Evolutionary conservation across 2,888 invertebrate species (phyloP).

Genomic region (Apodemia zela): DNA sequence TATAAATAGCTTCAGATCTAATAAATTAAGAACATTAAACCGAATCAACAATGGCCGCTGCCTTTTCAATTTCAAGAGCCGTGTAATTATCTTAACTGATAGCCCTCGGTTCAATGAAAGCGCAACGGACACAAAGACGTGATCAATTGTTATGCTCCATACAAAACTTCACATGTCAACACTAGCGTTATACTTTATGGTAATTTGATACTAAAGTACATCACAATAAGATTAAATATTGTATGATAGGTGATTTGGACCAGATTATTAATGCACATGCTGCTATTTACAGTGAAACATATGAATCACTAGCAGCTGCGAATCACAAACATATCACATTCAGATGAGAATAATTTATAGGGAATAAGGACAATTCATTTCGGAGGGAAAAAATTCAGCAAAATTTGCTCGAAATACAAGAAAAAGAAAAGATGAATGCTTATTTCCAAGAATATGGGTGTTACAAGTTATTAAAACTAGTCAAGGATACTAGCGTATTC

Average conservation of each 20-base stretch:
- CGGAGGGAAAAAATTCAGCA: not conserved
- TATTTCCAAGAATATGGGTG: no score
- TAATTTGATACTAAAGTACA: not conserved
- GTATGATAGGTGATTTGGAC: not conserved
- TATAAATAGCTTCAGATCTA: not conserved
- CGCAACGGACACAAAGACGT: slow-evolving; percentile 18
- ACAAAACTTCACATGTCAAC: slow-evolving; percentile 11
- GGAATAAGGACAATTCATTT: not conserved
- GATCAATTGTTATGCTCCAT: slow-evolving; percentile 16
- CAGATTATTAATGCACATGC: not conserved
- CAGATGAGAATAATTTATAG: slow-evolving; percentile 4
- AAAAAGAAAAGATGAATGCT: no score
- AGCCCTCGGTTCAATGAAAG: slow-evolving; percentile 21
- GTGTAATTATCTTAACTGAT: slow-evolving; percentile 11
- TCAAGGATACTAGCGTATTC: no score
- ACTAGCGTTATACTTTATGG: not conserved
- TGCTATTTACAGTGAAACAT: slow-evolving; percentile 6
- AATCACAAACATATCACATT: slow-evolving; percentile 3
- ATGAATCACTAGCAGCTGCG: slow-evolving; percentile 6
- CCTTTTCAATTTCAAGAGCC: not conserved
- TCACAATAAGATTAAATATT: not conserved
- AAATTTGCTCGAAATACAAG: no score
- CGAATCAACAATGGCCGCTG: not conserved
- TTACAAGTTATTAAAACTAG: no score
- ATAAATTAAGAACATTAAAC: not conserved